Percentiles rank a stretch among this genome's conserved stretches.
Conservation (phyloP, 2,113 vertebrate species). For the Tor tambroides region DNA sequence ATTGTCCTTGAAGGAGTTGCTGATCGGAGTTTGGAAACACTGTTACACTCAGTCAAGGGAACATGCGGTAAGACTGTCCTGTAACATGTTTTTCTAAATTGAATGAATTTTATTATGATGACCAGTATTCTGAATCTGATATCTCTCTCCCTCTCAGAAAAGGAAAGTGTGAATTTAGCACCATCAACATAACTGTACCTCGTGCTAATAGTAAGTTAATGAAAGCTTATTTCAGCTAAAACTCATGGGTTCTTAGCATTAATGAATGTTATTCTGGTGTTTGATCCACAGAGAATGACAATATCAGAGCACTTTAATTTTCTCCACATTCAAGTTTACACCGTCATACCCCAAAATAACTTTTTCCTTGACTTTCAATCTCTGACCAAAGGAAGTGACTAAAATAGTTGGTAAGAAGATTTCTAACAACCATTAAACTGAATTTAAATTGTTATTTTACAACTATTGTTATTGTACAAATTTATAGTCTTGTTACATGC, state of each 20-base stretch:
- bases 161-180: background rate
- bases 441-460: background rate
- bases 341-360: background rate
- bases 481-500: background rate
- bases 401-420: background rate
- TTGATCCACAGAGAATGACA: background rate
- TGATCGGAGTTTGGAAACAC: conserved; percentile 19
- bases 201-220: background rate
- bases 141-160: background rate
- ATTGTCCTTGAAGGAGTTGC: conserved; percentile 45
- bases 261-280: background rate
- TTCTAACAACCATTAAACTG: background rate
- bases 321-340: background rate
- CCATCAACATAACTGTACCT: background rate
- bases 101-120: background rate
- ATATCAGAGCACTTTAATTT: background rate
- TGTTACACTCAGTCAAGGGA: background rate
- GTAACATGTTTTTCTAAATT: background rate
- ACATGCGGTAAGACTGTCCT: conserved; percentile 41
- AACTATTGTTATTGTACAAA: background rate
- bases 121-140: background rate
- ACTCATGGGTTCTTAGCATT: background rate
- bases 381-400: background rate
- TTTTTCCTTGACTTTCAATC: background rate
- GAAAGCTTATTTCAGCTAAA: background rate